Base-by-base conservation (phyloP, 1,140 invertebrate genomes). In the Hypothenemus hampei region DNA sequence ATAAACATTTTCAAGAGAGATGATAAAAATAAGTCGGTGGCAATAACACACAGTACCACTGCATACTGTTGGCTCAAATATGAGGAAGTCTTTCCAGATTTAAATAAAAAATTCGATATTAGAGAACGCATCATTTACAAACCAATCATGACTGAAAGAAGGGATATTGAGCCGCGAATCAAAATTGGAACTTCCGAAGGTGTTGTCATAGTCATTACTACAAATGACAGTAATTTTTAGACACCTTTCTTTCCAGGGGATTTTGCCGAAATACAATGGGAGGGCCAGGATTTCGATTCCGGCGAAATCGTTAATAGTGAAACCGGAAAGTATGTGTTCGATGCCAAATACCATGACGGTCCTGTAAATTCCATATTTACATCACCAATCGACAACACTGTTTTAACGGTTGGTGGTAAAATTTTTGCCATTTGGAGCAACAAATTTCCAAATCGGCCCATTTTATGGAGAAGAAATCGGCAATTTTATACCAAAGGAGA, bases 311-410 rank as follows among this genome's bases (percentile, higher is more conserved):
- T 81, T 1, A 81, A 79, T 61, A 74, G 70, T 4, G 79, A 83
- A 68, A 69, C 68, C 36, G 70, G 68, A 23, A 72, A 71, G 52
- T 73, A 76, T 65, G 47, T 69, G 21, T 74, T 69, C 61, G 63
- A 70, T 51, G 75, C 75, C 57, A 69, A 64, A 51, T 77, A 82
- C 43, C 85, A 88, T 61, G 82, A 87, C 62, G 85, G 85, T 0
- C 78, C 82, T 2, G 65, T 87, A 11, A 73, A 75, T 1, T 69
- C 76, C 19, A 64, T 77, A 3, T 64, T 76, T 22, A 43, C 51
- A n/a, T 52, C 55, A 22, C 76, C 77, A 52, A 68, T 78, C 8
- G 63, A 67, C 5, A 67, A 78, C 40, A 55, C 81, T 3, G 75
- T 81, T 31, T 66, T 81, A 1, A 78, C 79, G 0, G 67, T 81